phyloP scores from a whole-genome alignment of 2,113 vertebrate species.

The Pachyramphus minor region DNA sequence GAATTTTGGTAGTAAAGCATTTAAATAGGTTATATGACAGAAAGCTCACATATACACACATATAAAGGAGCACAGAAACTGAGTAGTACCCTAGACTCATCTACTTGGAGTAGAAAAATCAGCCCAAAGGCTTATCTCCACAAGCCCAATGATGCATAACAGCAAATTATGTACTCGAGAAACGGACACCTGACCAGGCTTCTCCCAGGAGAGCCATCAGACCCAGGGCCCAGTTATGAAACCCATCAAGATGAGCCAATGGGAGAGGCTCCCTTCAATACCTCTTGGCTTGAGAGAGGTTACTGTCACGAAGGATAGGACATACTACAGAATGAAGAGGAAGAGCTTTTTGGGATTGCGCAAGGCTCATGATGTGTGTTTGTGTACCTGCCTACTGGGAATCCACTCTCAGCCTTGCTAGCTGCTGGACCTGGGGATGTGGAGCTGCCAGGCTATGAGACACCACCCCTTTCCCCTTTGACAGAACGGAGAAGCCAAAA shows the following conservation, averaged over 20 bases:
- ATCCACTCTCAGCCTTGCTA: not conserved
- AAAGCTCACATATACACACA: not conserved
- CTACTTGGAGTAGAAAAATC: not conserved
- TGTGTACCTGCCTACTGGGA: not conserved
- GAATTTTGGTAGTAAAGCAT: not conserved
- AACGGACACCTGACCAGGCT: not conserved
- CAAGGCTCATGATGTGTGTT: not conserved
- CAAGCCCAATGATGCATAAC: not conserved
- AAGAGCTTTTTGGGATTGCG: not conserved
- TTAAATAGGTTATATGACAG: not conserved
- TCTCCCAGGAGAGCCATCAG: not conserved
- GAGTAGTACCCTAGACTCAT: not conserved
- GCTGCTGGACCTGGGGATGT: not conserved
- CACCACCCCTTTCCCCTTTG: not conserved
- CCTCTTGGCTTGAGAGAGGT: not conserved
- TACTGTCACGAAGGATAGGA: not conserved
- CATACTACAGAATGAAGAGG: not conserved
- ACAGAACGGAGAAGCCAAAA: not conserved
- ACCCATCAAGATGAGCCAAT: not conserved
- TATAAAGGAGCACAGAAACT: not conserved
- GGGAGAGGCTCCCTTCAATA: not conserved
- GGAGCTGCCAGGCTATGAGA: not conserved
- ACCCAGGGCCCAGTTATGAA: not conserved
- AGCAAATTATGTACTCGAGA: not conserved
- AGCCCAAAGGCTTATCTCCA: not conserved